Evolutionary conservation across 2,797 vertebrate species (phyloP), one percentile per base, ranked within the genome.

Genomic region (Petrocephalus schoutedeni): DNA sequence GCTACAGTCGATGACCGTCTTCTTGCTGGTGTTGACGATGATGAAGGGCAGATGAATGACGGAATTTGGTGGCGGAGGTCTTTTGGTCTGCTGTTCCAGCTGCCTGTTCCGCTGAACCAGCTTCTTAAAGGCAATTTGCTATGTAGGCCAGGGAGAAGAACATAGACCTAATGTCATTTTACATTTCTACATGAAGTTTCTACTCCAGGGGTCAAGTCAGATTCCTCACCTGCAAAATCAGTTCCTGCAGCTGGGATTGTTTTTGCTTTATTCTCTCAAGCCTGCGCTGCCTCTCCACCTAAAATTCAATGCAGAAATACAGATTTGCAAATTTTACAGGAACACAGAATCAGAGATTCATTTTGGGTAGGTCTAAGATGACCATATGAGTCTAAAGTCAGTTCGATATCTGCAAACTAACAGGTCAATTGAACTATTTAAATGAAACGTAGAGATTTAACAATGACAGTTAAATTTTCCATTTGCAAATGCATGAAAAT

Each of bases 81-180:
- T 94, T 93, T 96, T 97, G 83, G 97, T 97, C 93, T 98, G 97
- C 91, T 98, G 97, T 87, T 99, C 98, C 53, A 95, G 95, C 89
- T 97, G 97, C 91, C 97, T 96, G 94, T 99, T 99, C 92, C 98
- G 93, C 93, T 99, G 98, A 91, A 99, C 98, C 54, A 99, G 96
- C 92, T 99, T 99, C 94, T 99, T 99, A 93, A 99, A 99, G 93
- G 98, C 98, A 94, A 99, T 99, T 99, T 99, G 98, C 98, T 99
- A 94, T 16, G 59, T 9, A 67, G 32, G 58, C 58, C 45, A 93
- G 91, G 90, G 71, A 91, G 87, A 89, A 23, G 49, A 89, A 51
- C 49, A 23, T 32, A n/a, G n/a, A 56, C n/a, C 82, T 4, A 21
- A 12, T 12, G n/a, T 53, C 32, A 41, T 74, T 71, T 36, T 16